phyloP scores from a whole-genome alignment of 2,113 vertebrate species.

The Theropithecus gelada region DNA sequence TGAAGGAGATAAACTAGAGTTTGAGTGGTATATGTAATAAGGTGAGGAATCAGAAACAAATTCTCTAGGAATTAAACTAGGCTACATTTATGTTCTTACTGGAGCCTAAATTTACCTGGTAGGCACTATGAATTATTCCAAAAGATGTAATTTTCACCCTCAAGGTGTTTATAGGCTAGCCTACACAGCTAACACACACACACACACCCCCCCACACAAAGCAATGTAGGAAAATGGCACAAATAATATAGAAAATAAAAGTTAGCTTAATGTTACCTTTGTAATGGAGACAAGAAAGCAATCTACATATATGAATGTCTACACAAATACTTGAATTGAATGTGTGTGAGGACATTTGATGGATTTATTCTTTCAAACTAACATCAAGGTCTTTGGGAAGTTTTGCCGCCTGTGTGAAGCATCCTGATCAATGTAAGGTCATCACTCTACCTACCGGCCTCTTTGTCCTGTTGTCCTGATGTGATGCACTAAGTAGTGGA shows the following conservation, averaged over 20 bases:
- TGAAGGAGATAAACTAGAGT: conserved; percentile 58
- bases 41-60: conserved; percentile 48
- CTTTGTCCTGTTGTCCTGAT: neutral
- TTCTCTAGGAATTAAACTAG: conserved; percentile 60
- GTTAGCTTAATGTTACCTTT: neutral
- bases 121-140: neutral
- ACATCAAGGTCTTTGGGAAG: neutral
- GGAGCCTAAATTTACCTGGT: conserved; percentile 31
- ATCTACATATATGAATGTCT: neutral
- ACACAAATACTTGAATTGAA: neutral
- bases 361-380: conserved; percentile 18
- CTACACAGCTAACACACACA: conserved; percentile 16
- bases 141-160: conserved; percentile 45
- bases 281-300: neutral
- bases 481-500: neutral
- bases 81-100: conserved; percentile 25
- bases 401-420: neutral
- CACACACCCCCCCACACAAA: neutral
- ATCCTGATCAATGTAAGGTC: neutral
- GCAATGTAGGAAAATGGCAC: neutral
- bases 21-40: conserved; percentile 53
- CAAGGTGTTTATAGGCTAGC: neutral
- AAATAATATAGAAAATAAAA: neutral
- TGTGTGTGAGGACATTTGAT: neutral
- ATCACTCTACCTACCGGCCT: neutral